Percentiles rank a stretch among this genome's conserved stretches.
Conservation (phyloP, 2,113 vertebrate species). For the Chroicocephalus ridibundus region DNA sequence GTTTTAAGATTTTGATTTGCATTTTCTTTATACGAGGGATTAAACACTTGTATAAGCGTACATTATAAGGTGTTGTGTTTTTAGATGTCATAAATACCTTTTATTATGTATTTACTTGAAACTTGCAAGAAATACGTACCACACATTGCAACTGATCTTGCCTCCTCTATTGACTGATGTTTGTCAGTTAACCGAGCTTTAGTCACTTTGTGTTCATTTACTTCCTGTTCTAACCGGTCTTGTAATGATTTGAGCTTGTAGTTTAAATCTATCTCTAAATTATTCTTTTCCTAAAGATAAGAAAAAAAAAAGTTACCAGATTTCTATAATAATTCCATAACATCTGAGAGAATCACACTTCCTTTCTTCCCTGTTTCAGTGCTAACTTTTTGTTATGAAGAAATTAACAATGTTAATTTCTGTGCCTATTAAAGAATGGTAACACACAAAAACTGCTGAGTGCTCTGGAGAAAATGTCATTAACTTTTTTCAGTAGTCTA, state of each 20-base stretch:
- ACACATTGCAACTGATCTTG: slow-evolving; percentile 92
- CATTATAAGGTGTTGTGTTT: background rate
- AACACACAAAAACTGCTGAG: background rate
- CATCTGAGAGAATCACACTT: background rate
- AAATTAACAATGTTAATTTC: background rate
- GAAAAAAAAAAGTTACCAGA: background rate
- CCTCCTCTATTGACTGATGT: slow-evolving; percentile 96
- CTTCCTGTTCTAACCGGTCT: slow-evolving; percentile 93
- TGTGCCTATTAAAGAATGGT: background rate
- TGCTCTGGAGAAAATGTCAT: background rate
- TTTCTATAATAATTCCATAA: background rate
- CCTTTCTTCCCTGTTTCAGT: background rate
- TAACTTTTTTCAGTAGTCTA: background rate
- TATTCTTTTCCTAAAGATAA: slow-evolving; percentile 91
- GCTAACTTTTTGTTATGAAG: background rate
- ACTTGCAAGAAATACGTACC: slow-evolving; percentile 77
- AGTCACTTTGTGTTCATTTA: slow-evolving; percentile 92
- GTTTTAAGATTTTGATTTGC: background rate
- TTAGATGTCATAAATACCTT: background rate
- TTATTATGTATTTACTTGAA: background rate
- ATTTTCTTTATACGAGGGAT: background rate
- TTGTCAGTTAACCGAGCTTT: slow-evolving; percentile 94
- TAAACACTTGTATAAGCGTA: background rate
- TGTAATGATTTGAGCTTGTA: slow-evolving; percentile 95
- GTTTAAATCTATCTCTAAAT: slow-evolving; percentile 96